These are phyloP conservation scores for Metaphire vulgaris DNA, from an alignment of 1,140 invertebrate species.

Conservation along the genomic window DNA sequence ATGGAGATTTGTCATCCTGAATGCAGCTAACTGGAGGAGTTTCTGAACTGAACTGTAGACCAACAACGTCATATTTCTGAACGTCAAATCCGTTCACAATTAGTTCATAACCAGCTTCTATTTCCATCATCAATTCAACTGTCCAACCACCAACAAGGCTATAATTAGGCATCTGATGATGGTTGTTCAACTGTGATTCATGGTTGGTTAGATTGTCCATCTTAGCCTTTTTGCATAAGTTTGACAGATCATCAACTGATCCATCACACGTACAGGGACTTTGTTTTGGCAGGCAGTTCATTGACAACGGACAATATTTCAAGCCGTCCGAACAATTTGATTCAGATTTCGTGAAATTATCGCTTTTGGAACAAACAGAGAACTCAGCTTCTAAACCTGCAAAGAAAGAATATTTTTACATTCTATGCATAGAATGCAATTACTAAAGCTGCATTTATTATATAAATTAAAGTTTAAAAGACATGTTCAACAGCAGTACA, in stretches of 20 bases:
- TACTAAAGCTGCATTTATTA: too few species aligned
- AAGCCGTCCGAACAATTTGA: not conserved
- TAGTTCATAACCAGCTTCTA: not conserved
- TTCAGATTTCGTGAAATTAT: not conserved
- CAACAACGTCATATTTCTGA: not conserved
- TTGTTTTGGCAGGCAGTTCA: not conserved
- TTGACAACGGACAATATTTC: not conserved
- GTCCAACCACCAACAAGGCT: not conserved
- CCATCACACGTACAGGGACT: not conserved
- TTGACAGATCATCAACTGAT: not conserved
- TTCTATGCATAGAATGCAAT: too few species aligned
- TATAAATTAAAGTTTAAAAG: too few species aligned
- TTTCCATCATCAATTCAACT: not conserved
- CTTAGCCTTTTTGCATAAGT: not conserved
- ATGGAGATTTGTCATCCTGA: not conserved
- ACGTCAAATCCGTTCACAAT: not conserved
- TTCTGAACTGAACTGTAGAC: not conserved
- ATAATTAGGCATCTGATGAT: not conserved
- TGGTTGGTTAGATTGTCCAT: not conserved
- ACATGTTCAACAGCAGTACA: too few species aligned
- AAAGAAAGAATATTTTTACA: too few species aligned
- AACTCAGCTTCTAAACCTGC: not conserved
- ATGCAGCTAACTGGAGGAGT: not conserved
- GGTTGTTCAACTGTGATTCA: too few species aligned
- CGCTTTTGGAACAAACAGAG: not conserved